Evolutionary conservation across 2,888 invertebrate genomes (phyloP), one percentile per base, ranked within the genome.

Genomic region (Cerceris ruficornis): DNA sequence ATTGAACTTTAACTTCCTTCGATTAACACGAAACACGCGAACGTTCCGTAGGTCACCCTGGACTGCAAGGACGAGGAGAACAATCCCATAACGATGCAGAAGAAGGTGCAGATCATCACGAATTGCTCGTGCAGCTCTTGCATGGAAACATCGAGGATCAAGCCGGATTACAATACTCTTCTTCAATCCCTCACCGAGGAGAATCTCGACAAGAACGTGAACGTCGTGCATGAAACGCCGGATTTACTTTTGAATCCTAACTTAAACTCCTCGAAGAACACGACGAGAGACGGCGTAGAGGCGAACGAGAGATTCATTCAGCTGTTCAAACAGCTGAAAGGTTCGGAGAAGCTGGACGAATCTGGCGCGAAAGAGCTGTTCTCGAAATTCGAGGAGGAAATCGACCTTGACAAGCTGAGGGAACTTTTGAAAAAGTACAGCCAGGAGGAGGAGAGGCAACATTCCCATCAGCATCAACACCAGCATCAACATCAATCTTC

Each of bases 101-200:
- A 95, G 89, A 93, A 94, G 28, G 95, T 95, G 0, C 95, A 95
- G 89, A 94, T 95, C 69, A 95, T 95, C 71, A 94, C 94, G 14
- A 95, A 95, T 84, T 95, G 95, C 86, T 94, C 94, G 14, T 95
- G 95, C 88, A 93, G 94, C 74, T 94, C 94, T 0, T 95, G 95
- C 85, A 93, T 93, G 79, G 94, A 94, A 71, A 92, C 92, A 0
- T 91, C 91, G 28, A 90, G 88, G 61, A 90, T 91, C 80, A 89
- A 91, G 57, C 88, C 91, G 0, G 92, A 92, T 52, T 91, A 92
- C 77, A 91, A 90, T 69, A 90, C 88, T 11, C 80, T 92, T 0
- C 84, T 92, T 1, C 92, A 91, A 17, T 87, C 91, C 0, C 79
- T 92, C 8, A 87, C 88, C 1, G 88, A 91, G 13, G 91, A 91